Evolutionary conservation across 2,888 invertebrate species (phyloP).

Genomic region (Leucoma salicis): DNA sequence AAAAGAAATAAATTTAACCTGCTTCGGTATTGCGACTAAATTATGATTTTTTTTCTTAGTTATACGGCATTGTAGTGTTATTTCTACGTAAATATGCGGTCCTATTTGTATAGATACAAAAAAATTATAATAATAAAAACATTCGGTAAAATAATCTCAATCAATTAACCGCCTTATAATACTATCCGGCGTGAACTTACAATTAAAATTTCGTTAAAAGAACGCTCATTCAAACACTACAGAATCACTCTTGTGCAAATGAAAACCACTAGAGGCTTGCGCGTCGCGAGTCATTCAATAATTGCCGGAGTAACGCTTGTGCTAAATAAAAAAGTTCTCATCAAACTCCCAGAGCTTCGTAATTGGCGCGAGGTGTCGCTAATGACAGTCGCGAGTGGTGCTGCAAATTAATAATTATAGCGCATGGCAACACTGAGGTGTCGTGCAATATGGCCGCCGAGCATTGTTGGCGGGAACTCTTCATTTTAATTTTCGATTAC

Average conservation of each 20-base stretch:
- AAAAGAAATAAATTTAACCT: no score
- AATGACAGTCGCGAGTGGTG: conserved; percentile 68
- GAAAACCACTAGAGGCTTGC: conserved; percentile 53
- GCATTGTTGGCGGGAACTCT: conserved; percentile 62
- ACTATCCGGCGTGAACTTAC: conserved; percentile 26
- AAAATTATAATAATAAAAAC: no score
- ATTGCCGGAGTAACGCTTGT: conserved; percentile 74
- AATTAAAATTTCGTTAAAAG: conserved; percentile 41
- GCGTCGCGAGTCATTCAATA: conserved; percentile 72
- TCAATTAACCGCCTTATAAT: background rate
- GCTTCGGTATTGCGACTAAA: no score
- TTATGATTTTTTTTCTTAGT: no score
- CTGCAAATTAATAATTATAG: conserved; percentile 80
- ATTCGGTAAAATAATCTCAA: background rate
- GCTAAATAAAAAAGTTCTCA: conserved; percentile 78
- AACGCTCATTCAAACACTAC: conserved; percentile 46
- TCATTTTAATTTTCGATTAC: conserved; percentile 58
- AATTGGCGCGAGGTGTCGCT: conserved; percentile 81
- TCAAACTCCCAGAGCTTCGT: conserved; percentile 72
- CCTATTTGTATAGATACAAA: no score
- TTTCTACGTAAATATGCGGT: no score
- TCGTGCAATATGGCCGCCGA: conserved; percentile 70
- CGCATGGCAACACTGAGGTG: conserved; percentile 75
- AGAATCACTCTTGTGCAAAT: conserved; percentile 42
- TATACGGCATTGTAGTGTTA: no score